Evolutionary conservation across 2,888 invertebrate genomes (phyloP).

Genomic region (Eucera pruinosa): DNA sequence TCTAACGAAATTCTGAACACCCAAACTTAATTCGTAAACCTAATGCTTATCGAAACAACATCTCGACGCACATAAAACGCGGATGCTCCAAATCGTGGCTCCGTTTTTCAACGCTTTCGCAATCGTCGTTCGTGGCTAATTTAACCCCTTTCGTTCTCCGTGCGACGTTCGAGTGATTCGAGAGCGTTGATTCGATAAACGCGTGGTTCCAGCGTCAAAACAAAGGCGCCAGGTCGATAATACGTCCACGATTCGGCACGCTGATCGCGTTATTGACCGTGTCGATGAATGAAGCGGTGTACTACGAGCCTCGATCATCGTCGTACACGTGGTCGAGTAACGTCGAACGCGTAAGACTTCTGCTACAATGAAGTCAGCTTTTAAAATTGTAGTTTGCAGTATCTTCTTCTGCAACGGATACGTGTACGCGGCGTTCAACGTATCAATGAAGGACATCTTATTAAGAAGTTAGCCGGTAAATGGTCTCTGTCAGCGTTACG

Average conservation of each 20-base stretch:
- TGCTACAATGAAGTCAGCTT: no score
- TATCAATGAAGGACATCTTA: conserved; percentile 18
- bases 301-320: conserved; percentile 26
- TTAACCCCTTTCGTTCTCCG: conserved; percentile 40
- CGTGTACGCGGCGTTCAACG: not conserved
- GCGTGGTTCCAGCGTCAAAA: conserved; percentile 10
- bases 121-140: conserved; percentile 63
- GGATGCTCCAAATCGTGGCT: no score
- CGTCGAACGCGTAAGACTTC: no score
- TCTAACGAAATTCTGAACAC: no score
- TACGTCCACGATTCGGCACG: conserved; percentile 50
- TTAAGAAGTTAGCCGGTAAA: conserved; percentile 15
- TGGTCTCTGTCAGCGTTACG: not conserved
- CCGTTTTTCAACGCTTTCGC: no score
- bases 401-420: not conserved
- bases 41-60: no score
- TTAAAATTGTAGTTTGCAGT: not conserved
- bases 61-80: no score
- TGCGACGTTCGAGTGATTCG: conserved; percentile 21
- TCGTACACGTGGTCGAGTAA: conserved; percentile 25
- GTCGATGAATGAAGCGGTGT: conserved; percentile 57
- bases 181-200: conserved; percentile 6
- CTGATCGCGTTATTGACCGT: conserved; percentile 56
- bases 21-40: no score
- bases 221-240: conserved; percentile 58